phyloP scores from a whole-genome alignment of 2,113 vertebrate species.

The Paraplagusia blochii region DNA sequence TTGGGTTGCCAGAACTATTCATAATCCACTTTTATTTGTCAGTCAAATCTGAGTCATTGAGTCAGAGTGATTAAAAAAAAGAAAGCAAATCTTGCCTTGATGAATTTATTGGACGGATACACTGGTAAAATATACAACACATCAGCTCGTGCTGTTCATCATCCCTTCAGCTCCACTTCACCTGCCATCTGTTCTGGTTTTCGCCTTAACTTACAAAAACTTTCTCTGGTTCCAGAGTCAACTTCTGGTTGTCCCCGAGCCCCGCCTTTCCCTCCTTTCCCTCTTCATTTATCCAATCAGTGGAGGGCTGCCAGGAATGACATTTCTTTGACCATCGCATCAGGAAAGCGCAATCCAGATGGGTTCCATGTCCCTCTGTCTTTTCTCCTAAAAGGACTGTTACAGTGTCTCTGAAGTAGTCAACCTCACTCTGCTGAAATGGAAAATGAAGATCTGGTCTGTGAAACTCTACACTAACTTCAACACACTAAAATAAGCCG shows the following conservation, averaged over 20 bases:
- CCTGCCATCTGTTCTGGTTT: conserved; percentile 30
- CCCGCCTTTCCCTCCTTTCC: conserved; percentile 33
- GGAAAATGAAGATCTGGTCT: conserved; percentile 16
- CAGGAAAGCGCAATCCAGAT: conserved; percentile 49
- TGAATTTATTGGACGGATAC: conserved; percentile 12
- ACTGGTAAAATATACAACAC: conserved; percentile 39
- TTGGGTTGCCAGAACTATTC: conserved; percentile 4
- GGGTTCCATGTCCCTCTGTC: conserved; percentile 24
- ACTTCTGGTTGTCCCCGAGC: conserved; percentile 40
- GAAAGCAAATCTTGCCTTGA: conserved; percentile 7
- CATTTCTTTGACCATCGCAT: conserved; percentile 57
- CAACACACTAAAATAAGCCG: conserved; percentile 14
- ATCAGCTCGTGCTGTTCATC: conserved; percentile 15
- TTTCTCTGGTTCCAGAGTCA: conserved; percentile 54
- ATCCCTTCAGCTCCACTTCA: conserved; percentile 40
- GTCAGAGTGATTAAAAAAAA: conserved; percentile 15
- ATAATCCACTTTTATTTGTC: conserved; percentile 38
- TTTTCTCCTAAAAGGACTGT: conserved; percentile 47
- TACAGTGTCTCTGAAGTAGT: conserved; percentile 39
- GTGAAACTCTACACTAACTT: conserved; percentile 9
- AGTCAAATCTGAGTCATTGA: conserved; percentile 40
- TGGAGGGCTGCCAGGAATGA: conserved; percentile 52
- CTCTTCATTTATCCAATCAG: conserved; percentile 43
- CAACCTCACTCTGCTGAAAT: conserved; percentile 21
- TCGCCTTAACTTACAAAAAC: conserved; percentile 41